Conservation (phyloP, 2,888 invertebrate species). For the Leistus spinibarbis region DNA sequence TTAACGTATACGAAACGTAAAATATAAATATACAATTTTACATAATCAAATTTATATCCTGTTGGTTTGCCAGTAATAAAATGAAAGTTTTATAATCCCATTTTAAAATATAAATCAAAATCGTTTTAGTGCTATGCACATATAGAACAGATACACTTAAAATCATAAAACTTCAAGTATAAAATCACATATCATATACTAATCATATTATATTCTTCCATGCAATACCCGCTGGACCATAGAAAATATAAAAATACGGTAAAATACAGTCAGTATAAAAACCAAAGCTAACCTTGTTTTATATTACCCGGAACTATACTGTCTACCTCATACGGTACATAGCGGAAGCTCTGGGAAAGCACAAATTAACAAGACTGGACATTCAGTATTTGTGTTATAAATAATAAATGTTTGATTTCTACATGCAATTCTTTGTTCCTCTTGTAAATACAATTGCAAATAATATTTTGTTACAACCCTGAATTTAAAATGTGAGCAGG, state of each 20-base stretch:
- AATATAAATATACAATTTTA: no score
- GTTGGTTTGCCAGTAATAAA: no score
- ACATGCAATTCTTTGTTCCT: no score
- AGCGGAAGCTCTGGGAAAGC: no score
- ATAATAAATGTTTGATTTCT: no score
- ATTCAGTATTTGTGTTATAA: no score
- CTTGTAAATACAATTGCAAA: no score
- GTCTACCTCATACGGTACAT: background rate
- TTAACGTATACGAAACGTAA: no score
- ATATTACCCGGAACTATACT: background rate
- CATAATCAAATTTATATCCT: no score
- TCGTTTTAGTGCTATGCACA: background rate
- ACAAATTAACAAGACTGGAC: no score
- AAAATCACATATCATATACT: background rate
- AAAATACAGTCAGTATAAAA: background rate
- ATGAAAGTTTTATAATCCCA: no score
- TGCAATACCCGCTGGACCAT: background rate
- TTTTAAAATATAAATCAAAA: background rate
- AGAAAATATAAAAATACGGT: background rate
- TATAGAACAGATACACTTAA: background rate
- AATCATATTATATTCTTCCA: background rate
- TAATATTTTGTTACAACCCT: no score
- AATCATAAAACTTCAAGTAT: background rate
- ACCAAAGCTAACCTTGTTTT: background rate
- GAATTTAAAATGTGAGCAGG: background rate